phyloP scores from a whole-genome alignment of 2,888 invertebrate species.

The Electrophaes corylata region DNA sequence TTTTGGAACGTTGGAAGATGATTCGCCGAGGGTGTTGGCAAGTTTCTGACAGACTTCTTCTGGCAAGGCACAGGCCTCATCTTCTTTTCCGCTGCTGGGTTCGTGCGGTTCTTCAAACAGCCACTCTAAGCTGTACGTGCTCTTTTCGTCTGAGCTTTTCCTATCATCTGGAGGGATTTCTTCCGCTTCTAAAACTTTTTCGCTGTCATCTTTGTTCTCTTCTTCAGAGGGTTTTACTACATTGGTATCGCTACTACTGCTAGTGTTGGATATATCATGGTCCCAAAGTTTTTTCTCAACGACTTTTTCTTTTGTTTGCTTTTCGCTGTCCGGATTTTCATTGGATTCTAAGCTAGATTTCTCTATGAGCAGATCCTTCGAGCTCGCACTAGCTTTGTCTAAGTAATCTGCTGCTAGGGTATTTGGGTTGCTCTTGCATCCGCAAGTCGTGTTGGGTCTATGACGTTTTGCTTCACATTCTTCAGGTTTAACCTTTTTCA shows the following conservation, averaged over 20 bases:
- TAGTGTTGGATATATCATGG: constrained; percentile 84
- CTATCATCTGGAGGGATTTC: constrained; percentile 63
- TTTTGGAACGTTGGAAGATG: constrained; percentile 81
- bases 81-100: constrained; percentile 52
- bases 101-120: constrained; percentile 70
- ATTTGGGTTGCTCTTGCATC: constrained; percentile 57
- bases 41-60: constrained; percentile 67
- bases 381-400: constrained; percentile 87
- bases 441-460: constrained; percentile 55
- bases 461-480: constrained; percentile 61
- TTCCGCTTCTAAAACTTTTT: constrained; percentile 57
- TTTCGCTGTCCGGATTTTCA: constrained; percentile 66
- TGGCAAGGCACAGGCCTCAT: constrained; percentile 48
- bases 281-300: constrained; percentile 76
- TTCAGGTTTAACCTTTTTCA: constrained; percentile 74
- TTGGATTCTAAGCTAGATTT: constrained; percentile 82
- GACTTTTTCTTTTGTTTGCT: constrained; percentile 46
- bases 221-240: constrained; percentile 61
- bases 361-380: constrained; percentile 88
- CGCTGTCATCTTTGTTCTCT: constrained; percentile 51
- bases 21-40: constrained; percentile 69
- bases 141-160: constrained; percentile 73
- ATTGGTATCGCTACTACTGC: constrained; percentile 84
- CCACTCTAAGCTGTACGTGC: constrained; percentile 79
- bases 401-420: constrained; percentile 72